Evolutionary conservation across 2,113 vertebrate genomes (phyloP).

Genomic region (Eira barbara): DNA sequence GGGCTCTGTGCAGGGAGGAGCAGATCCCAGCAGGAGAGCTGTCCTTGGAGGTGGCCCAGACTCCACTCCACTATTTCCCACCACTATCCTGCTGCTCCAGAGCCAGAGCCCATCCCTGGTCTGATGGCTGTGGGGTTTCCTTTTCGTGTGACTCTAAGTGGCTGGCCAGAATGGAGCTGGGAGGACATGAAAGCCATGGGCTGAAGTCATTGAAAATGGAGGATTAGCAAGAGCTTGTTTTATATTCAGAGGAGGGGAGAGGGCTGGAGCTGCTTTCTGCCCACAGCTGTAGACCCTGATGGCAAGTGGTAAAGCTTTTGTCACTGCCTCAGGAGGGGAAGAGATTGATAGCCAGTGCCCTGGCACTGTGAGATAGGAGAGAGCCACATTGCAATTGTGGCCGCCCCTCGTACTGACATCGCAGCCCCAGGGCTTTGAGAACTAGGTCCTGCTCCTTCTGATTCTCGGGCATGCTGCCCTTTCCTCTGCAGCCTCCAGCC

Average conservation of each 20-base stretch:
- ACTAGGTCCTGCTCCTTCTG: not conserved
- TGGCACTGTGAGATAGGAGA: not conserved
- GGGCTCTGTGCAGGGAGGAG: not conserved
- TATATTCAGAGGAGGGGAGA: slow-evolving; percentile 11
- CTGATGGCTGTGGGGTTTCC: not conserved
- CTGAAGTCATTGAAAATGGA: slow-evolving; percentile 45
- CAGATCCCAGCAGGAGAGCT: not conserved
- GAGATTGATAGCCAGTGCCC: not conserved
- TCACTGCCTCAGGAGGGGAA: not conserved
- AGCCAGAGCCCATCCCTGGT: not conserved
- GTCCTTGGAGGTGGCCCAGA: not conserved
- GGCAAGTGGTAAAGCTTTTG: slow-evolving; percentile 47
- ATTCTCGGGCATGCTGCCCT: not conserved
- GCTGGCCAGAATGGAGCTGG: not conserved
- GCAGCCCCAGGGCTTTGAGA: not conserved
- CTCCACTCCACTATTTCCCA: not conserved
- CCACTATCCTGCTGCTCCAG: not conserved
- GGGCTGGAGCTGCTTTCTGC: not conserved
- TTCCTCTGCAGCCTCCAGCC: not conserved
- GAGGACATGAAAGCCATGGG: not conserved
- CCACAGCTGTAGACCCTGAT: slow-evolving; percentile 8
- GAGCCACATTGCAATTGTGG: not conserved
- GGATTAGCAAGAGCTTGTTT: slow-evolving; percentile 50
- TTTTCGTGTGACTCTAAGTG: not conserved
- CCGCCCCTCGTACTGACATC: not conserved